phyloP scores from a whole-genome alignment of 2,797 vertebrate species.

The Galagoides demidoff region DNA sequence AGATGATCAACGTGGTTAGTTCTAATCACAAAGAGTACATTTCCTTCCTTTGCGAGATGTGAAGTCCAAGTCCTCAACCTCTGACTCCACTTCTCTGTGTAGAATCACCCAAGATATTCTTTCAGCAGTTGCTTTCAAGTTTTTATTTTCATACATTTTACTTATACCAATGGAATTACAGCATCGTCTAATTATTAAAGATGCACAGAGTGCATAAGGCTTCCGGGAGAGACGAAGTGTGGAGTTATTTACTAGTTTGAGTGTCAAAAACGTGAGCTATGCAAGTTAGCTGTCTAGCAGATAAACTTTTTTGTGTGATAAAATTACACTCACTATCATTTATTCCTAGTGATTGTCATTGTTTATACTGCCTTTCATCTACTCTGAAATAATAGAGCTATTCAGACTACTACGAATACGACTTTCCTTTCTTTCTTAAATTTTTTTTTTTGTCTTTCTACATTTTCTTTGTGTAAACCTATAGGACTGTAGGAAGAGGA shows the following conservation, averaged over 20 bases:
- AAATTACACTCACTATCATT: not conserved
- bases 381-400: not conserved
- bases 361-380: not conserved
- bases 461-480: not conserved
- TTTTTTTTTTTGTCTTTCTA: not conserved
- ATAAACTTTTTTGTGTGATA: constrained; percentile 12
- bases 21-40: not conserved
- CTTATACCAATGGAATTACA: not conserved
- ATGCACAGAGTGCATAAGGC: not conserved
- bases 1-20: not conserved
- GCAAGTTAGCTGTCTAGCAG: not conserved
- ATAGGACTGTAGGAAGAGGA: not conserved
- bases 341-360: not conserved
- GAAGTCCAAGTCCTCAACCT: not conserved
- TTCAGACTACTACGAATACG: not conserved
- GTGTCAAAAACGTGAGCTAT: not conserved
- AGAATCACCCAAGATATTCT: not conserved
- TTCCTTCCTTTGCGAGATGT: not conserved
- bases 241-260: not conserved
- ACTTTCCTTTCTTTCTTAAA: not conserved
- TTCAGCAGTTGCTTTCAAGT: not conserved
- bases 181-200: not conserved
- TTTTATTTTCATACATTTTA: not conserved
- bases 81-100: not conserved
- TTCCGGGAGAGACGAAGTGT: not conserved